Evolutionary conservation across 1,140 invertebrate genomes (phyloP).

Genomic region (Aphaenogaster rudis): DNA sequence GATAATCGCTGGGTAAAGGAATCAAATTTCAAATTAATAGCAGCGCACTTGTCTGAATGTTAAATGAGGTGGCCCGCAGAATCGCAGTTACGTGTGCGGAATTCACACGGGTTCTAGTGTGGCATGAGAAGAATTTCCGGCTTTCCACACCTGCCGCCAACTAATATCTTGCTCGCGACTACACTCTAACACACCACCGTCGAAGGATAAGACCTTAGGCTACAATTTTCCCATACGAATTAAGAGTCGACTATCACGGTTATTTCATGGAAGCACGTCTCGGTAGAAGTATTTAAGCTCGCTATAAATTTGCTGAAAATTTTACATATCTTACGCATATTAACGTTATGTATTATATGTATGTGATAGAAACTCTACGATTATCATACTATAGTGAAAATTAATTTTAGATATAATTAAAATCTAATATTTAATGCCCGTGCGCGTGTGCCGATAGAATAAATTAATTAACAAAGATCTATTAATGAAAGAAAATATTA

Average conservation of each 20-base stretch:
- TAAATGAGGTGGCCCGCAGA: constrained; percentile 72
- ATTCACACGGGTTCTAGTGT: constrained; percentile 52
- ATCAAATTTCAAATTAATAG: constrained; percentile 76
- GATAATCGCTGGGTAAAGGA: constrained; percentile 74
- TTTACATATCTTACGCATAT: constrained; percentile 26
- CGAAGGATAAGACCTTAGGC: constrained; percentile 36
- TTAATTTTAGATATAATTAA: constrained; percentile 13
- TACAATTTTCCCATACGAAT: constrained; percentile 53
- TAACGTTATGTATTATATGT: neutral
- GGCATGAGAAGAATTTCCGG: constrained; percentile 65
- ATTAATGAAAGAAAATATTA: neutral
- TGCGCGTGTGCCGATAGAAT: neutral
- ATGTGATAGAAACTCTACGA: neutral
- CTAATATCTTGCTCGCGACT: constrained; percentile 69
- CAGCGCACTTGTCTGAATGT: constrained; percentile 65
- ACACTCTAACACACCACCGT: neutral
- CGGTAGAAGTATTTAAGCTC: neutral
- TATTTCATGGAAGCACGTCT: neutral
- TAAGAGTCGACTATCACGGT: constrained; percentile 26
- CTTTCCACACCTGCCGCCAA: constrained; percentile 59
- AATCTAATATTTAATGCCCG: neutral
- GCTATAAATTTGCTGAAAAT: constrained; percentile 23
- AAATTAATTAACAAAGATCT: neutral
- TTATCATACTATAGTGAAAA: constrained; percentile 22
- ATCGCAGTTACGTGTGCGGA: constrained; percentile 65